A percentile compares a stretch with the other conserved stretches of the same genome.
phyloP scores from a whole-genome alignment of 1,140 invertebrate species.

The Euura lappo region DNA sequence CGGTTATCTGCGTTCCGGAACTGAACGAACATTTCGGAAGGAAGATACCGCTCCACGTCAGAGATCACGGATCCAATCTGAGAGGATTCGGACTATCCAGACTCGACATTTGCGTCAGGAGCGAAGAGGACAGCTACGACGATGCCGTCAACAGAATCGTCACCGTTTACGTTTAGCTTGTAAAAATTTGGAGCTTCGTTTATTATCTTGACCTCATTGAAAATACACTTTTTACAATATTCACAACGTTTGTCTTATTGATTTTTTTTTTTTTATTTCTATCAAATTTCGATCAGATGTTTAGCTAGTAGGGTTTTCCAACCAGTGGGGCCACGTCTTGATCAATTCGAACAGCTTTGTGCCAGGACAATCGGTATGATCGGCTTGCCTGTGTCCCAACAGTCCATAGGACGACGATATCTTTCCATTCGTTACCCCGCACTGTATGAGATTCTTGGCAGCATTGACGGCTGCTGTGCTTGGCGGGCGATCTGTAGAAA shows the following conservation, averaged over 20 bases:
- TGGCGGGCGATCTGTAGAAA: conserved; percentile 57
- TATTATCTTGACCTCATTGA: background rate
- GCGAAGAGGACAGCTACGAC: conserved; percentile 62
- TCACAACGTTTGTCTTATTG: background rate
- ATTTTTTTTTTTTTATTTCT: conserved; percentile 6
- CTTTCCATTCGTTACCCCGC: conserved; percentile 48
- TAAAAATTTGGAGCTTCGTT: background rate
- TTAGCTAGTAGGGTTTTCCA: conserved; percentile 11
- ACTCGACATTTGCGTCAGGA: conserved; percentile 61
- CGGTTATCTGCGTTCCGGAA: conserved; percentile 58
- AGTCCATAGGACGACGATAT: conserved; percentile 54
- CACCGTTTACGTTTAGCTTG: conserved; percentile 38
- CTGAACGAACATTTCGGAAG: conserved; percentile 59
- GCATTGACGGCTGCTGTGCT: conserved; percentile 53
- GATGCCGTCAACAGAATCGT: conserved; percentile 54
- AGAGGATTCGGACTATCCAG: conserved; percentile 48
- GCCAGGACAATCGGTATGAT: conserved; percentile 59
- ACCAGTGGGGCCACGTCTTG: conserved; percentile 60
- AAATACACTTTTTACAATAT: background rate
- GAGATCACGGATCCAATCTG: conserved; percentile 53
- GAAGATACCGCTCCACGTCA: conserved; percentile 49
- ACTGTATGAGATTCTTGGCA: conserved; percentile 51
- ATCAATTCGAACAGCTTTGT: conserved; percentile 61
- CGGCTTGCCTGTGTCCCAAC: conserved; percentile 60
- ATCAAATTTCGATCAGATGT: background rate